phyloP scores from a whole-genome alignment of 2,888 invertebrate genomes.

The Tinea semifulvella region DNA sequence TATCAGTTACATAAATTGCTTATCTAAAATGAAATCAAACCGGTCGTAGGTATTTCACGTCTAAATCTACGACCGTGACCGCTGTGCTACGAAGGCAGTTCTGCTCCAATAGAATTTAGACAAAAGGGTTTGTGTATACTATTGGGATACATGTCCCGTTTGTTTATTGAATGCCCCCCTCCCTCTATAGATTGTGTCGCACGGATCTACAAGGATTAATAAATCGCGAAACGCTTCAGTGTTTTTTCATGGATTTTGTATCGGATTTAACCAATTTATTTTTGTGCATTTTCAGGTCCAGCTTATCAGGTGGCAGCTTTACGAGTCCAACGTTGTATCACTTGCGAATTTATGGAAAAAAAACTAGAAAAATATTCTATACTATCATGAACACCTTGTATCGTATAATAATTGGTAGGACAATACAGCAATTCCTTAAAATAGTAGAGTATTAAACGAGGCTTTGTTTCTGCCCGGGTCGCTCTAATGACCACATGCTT shows the following conservation, averaged over 20 bases:
- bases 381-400: conserved; percentile 5
- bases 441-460: conserved; percentile 11
- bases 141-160: conserved; percentile 5
- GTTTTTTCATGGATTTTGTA: too few species aligned
- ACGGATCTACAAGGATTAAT: not conserved
- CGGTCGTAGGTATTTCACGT: too few species aligned
- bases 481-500: conserved; percentile 29
- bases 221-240: not conserved
- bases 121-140: conserved; percentile 14
- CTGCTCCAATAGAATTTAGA: conserved; percentile 16
- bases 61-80: too few species aligned
- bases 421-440: conserved; percentile 15
- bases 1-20: too few species aligned
- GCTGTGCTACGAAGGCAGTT: too few species aligned
- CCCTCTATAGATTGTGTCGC: not conserved
- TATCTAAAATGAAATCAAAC: too few species aligned
- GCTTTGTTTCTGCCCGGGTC: conserved; percentile 2
- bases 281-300: too few species aligned
- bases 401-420: conserved; percentile 3
- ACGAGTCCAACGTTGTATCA: too few species aligned
- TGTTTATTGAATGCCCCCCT: conserved; percentile 2
- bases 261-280: too few species aligned
- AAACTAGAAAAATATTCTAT: too few species aligned
- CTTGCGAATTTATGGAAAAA: too few species aligned
- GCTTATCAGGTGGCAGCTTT: too few species aligned